Evolutionary conservation across 2,797 vertebrate genomes (phyloP), one percentile per base, ranked within the genome.

Genomic region (Hydrocynus forskahlii): DNA sequence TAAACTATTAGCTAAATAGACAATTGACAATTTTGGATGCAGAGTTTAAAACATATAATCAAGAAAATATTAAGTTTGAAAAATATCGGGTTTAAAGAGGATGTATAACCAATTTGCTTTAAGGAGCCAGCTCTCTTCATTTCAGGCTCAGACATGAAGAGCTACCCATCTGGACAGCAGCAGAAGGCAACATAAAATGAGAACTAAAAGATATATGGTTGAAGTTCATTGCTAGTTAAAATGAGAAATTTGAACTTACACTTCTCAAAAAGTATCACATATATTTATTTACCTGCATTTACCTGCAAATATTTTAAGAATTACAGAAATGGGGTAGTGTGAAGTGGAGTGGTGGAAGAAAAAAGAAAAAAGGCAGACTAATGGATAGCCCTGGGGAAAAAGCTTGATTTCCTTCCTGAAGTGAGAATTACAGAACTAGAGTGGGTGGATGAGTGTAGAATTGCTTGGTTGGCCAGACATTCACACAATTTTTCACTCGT

Each of bases 71-170:
- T 1, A 5, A n/a, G n/a, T n/a, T n/a, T n/a, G n/a, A n/a, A n/a
- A n/a, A n/a, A n/a, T n/a, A 6, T 3, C 17, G 17, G 3, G 12
- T 52, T 52, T 2, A 43, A 52, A 52, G 50, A 2, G 16, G 13
- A 2, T 55, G 3, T 19, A 19, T 16, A 7, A 64, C 16, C 12
- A 64, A 64, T 64, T 25, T 43, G 2, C 7, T 43, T 43, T 7
- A 43, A 7, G 19, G 16, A 67, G 35, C 64, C 19, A 10, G 19
- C 25, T 45, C 13, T 9, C 12, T 7, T 70, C 45, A 70, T 70
- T 70, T 70, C 43, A 70, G 45, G 23, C 40, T 69, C 40, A 48
- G 67, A 69, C 67, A 50, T 69, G 66, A 69, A 69, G 19, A 69
- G 67, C 40, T 69, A 23, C n/a, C 43, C 17, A 69, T 69, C 40